Conservation (phyloP, 2,113 vertebrate genomes). For the Cacatua alba region DNA sequence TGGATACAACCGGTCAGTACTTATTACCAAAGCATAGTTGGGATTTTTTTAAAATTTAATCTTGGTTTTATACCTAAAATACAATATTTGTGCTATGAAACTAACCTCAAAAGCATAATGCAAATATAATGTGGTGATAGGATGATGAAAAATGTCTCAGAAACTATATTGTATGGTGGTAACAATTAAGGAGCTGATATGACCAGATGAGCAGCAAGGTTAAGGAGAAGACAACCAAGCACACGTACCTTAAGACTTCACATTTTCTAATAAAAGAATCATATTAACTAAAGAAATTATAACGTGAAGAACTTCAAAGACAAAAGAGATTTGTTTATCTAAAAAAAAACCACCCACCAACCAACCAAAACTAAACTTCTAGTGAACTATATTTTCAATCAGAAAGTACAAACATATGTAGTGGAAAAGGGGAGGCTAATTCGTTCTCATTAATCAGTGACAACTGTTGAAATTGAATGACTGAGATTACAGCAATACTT, state of each 20-base stretch:
- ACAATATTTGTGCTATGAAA: background rate
- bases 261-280: background rate
- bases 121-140: background rate
- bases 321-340: background rate
- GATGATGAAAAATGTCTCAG: background rate
- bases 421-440: background rate
- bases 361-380: background rate
- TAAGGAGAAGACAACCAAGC: background rate
- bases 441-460: background rate
- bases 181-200: background rate
- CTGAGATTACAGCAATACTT: background rate
- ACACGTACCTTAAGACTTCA: background rate
- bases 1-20: background rate
- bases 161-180: background rate
- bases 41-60: background rate
- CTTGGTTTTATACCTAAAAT: background rate
- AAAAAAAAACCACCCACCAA: background rate
- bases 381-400: background rate
- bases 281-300: background rate
- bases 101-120: background rate
- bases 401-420: background rate
- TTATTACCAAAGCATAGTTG: background rate
- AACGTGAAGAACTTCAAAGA: background rate
- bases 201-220: background rate
- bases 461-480: background rate